phyloP scores from a whole-genome alignment of 1,140 invertebrate species.

The Polyergus mexicanus region DNA sequence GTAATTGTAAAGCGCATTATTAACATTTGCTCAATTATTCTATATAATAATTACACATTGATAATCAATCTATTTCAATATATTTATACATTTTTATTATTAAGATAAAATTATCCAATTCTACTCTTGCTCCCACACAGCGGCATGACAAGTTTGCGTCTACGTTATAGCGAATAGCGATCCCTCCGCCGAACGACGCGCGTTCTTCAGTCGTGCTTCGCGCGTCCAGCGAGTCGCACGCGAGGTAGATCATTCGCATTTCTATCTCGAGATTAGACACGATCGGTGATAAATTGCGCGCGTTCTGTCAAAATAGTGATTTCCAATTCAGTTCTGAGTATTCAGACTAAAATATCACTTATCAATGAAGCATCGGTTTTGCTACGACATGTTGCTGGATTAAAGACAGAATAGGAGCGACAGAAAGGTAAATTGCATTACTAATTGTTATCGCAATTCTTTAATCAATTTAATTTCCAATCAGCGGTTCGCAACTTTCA shows the following conservation, averaged over 20 bases:
- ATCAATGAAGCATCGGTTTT: slow-evolving; percentile 13
- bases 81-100: no score
- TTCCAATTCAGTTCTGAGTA: neutral
- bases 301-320: neutral
- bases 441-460: neutral
- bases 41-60: neutral
- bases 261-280: neutral
- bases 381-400: neutral
- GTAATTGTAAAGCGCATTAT: neutral
- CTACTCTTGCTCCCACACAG: neutral
- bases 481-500: neutral
- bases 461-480: neutral
- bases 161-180: slow-evolving; percentile 30
- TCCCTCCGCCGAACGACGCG: slow-evolving; percentile 6
- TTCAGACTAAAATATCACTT: neutral
- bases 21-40: neutral
- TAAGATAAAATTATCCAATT: neutral
- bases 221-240: slow-evolving; percentile 54
- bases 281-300: slow-evolving; percentile 12
- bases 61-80: neutral
- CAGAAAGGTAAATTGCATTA: slow-evolving; percentile 24
- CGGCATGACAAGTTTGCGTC: slow-evolving; percentile 46
- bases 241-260: slow-evolving; percentile 2
- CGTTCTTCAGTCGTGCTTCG: slow-evolving; percentile 54
- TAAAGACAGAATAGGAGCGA: neutral